A percentile compares a stretch with the other conserved stretches of the same genome.
Evolutionary conservation across 2,797 vertebrate genomes (phyloP).

Genomic region (Lagorchestes hirsutus): DNA sequence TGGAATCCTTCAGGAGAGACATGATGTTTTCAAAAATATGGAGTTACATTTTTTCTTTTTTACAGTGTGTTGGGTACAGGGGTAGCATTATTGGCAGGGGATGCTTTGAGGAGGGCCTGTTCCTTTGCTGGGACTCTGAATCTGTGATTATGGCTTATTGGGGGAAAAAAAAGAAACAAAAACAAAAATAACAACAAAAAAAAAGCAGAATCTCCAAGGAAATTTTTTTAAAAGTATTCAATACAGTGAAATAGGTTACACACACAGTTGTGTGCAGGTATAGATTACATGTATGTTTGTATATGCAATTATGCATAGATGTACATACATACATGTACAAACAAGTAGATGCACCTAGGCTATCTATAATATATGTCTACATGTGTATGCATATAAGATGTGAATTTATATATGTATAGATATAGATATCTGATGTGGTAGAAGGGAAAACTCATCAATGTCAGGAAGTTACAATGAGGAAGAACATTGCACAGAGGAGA

Average conservation of each 20-base stretch:
- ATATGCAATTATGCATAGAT: background rate
- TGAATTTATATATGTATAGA: background rate
- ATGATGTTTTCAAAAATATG: constrained; percentile 45
- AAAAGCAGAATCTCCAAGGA: background rate
- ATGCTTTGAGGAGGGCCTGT: accelerated
- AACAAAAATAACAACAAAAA: too few relatives aligned
- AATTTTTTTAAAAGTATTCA: background rate
- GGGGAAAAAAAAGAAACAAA: background rate
- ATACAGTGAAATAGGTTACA: background rate
- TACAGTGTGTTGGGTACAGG: background rate
- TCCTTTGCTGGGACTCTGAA: accelerated
- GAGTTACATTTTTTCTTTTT: constrained; percentile 58
- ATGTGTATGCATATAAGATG: background rate
- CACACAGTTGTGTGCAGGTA: too few relatives aligned
- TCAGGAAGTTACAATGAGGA: background rate
- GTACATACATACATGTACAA: background rate
- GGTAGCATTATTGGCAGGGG: accelerated
- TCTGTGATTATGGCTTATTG: background rate
- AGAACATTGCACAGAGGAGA: background rate
- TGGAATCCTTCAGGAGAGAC: constrained; percentile 44
- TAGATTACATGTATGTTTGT: background rate
- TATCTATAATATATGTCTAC: too few relatives aligned
- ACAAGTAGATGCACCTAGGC: background rate
- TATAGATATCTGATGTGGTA: background rate
- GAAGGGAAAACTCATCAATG: background rate